phyloP scores from a whole-genome alignment of 2,888 invertebrate species.

The Acheta domesticus region DNA sequence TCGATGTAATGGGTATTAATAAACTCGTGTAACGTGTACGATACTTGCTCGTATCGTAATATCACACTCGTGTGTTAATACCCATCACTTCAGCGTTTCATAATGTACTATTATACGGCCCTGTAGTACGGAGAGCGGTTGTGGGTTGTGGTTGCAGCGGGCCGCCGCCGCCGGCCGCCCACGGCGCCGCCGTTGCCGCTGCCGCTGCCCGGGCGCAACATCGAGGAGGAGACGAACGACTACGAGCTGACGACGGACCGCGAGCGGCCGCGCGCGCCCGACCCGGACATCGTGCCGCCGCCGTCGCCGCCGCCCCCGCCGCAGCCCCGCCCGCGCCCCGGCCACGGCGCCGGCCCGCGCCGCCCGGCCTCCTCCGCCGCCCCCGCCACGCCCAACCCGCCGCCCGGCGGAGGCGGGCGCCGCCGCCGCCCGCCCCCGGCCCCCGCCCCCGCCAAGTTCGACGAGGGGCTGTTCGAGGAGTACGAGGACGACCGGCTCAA shows the following conservation, averaged over 20 bases:
- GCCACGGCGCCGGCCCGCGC: not conserved
- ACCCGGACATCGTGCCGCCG: not conserved
- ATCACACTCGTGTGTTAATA: no score
- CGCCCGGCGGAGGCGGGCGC: no score
- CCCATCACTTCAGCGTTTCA: no score
- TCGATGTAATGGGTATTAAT: no score
- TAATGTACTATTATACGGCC: no score
- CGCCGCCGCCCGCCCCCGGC: not conserved
- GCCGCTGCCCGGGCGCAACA: not conserved
- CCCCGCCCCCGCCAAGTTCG: constrained; percentile 27
- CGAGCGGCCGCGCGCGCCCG: not conserved
- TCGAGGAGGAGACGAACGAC: not conserved
- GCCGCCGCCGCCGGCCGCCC: not conserved
- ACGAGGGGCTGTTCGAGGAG: constrained; percentile 34
- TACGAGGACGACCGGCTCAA: constrained; percentile 34
- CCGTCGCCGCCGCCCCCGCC: not conserved
- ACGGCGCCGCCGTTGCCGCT: not conserved
- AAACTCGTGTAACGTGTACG: no score
- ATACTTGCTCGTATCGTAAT: no score
- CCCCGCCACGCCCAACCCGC: constrained; percentile 18
- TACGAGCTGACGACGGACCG: constrained; percentile 18
- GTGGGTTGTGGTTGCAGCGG: not conserved
- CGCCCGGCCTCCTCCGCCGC: not conserved
- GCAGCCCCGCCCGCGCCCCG: not conserved
- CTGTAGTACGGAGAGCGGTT: no score